Percentiles rank a stretch among this genome's conserved stretches.
phyloP scores from a whole-genome alignment of 2,888 invertebrate species.

The Anorthoa munda region DNA sequence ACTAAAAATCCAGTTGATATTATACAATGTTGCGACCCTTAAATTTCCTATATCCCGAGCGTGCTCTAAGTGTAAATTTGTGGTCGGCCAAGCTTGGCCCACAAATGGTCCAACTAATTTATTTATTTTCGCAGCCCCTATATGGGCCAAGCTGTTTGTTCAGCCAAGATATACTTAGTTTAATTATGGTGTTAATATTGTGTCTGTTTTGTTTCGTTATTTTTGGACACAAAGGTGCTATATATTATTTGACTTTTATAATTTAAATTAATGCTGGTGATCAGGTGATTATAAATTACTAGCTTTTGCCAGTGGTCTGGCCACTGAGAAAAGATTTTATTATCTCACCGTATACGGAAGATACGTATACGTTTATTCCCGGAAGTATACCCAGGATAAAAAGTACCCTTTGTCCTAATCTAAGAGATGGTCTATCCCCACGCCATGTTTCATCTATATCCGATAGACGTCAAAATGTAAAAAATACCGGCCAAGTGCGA shows the following conservation, averaged over 20 bases:
- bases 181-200: constrained; percentile 50
- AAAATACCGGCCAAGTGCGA: too few relatives aligned
- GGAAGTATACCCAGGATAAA: too few relatives aligned
- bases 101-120: constrained; percentile 76
- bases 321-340: too few relatives aligned
- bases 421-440: too few relatives aligned
- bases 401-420: too few relatives aligned
- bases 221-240: background rate
- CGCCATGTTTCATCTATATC: too few relatives aligned
- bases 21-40: constrained; percentile 59
- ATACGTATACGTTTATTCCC: too few relatives aligned
- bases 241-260: background rate
- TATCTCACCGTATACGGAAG: too few relatives aligned
- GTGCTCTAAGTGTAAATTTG: constrained; percentile 73
- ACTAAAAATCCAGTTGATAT: constrained; percentile 46
- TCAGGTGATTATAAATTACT: too few relatives aligned
- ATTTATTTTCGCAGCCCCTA: constrained; percentile 78
- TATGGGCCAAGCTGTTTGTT: constrained; percentile 55
- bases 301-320: too few relatives aligned
- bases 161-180: constrained; percentile 51
- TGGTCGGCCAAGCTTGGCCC: constrained; percentile 71
- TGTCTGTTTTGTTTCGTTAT: constrained; percentile 1
- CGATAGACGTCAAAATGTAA: too few relatives aligned
- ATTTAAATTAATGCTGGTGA: background rate
- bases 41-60: constrained; percentile 76